Base-by-base conservation (phyloP, 2,888 invertebrate species). In the Sthenelais limicola region DNA sequence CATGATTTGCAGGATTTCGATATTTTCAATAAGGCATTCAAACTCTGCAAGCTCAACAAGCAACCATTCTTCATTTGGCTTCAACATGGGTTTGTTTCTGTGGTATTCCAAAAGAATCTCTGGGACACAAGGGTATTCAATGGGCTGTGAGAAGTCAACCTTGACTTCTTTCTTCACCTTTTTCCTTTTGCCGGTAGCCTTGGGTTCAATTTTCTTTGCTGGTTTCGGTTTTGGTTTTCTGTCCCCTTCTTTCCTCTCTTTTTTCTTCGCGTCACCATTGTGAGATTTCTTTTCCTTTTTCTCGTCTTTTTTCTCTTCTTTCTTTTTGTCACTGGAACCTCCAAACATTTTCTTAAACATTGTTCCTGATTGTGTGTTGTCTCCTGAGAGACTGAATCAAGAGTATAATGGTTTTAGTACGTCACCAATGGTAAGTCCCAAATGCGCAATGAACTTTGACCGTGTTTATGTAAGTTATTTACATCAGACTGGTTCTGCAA, bases 31-130 rank as follows among this genome's bases (percentile, higher is more conserved):
- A 18, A 79, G 70, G 43, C 79, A 79, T 51, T 79, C 79, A 66
- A 71, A 79, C 68, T 79, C 79, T 49, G 78, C 79, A 71, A 79
- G 68, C 58, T 79, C 79, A 7, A 79, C 76, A 9, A 79, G 33
- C 12, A 79, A 71, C 79, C 79, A 79, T 68, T 79, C 79, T 71
- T 79, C 79, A 68, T 74, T 75, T 52, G 68, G 69, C 33, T 68
- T 74, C n/a, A 79, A 74, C 68, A 79, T 73, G 12, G 76, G 74
- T 51, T 76, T 78, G 30, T 67, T 33, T 69, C 78, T 79, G 76
- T 79, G 79, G 72, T 76, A 74, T 66, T 77, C 79, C 15, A 79
- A 58, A n/a, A 79, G 70, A 26, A 74, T 26, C 52, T 79, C 79
- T 3, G 79, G 79, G 5, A 77, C 78, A 43, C 72, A 58, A 0